These are phyloP conservation scores for Caenorhabditis zanzibari DNA, from an alignment of 2,888 invertebrate genomes.

Conservation along the genomic window DNA sequence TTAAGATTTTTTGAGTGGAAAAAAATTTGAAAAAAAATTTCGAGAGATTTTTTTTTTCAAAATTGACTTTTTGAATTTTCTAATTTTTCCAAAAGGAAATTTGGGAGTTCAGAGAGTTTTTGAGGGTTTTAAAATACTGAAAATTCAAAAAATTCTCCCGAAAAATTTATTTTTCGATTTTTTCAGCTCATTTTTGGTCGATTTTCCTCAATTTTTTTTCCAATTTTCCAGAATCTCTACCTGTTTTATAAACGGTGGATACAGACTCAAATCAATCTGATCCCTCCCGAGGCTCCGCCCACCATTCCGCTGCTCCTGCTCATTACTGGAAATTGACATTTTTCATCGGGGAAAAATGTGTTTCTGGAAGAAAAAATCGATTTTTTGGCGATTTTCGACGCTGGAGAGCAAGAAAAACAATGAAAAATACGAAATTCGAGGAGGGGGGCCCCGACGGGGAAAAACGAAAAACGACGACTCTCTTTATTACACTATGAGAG, in stretches of 20 bases:
- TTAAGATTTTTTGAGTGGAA: neutral
- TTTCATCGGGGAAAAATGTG: conserved; percentile 19
- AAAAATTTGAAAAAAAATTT: no score
- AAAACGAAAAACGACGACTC: no score
- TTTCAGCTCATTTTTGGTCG: neutral
- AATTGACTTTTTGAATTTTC: no score
- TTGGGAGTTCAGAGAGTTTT: no score
- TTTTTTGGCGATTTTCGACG: neutral
- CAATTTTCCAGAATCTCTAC: conserved; percentile 42
- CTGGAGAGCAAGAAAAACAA: neutral
- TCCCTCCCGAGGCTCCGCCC: conserved; percentile 24
- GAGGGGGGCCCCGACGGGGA: no score
- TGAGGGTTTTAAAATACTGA: no score
- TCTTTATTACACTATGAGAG: conserved; percentile 27
- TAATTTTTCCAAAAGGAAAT: no score
- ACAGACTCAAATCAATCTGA: conserved; percentile 66
- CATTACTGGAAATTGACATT: conserved; percentile 62
- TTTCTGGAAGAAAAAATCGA: no score
- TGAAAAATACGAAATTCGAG: conserved; percentile 35
- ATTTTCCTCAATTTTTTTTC: conserved; percentile 2
- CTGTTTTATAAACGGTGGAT: conserved; percentile 74
- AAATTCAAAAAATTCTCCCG: no score
- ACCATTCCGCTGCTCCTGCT: conserved; percentile 45
- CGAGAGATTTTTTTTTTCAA: neutral
- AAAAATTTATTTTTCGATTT: no score